Conservation (phyloP, 1,140 invertebrate species). For the Psilanteris sp. region DNA sequence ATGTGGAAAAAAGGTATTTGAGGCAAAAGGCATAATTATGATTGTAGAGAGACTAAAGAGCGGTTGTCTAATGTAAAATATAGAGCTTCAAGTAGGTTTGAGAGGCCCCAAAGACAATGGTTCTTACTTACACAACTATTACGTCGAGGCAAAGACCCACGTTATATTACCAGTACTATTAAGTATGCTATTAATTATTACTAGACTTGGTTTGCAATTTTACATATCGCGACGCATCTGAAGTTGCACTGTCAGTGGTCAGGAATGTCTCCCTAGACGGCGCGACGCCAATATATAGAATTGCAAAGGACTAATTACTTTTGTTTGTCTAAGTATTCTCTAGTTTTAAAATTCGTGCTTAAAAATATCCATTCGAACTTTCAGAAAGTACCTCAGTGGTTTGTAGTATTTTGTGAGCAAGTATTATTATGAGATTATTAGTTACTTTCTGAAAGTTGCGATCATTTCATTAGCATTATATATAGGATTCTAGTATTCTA, state of each 20-base stretch:
- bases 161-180: slow-evolving; percentile 67
- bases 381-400: too few relatives aligned
- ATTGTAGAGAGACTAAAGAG: slow-evolving; percentile 60
- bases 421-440: too few relatives aligned
- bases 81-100: slow-evolving; percentile 49
- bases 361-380: slow-evolving; percentile 35
- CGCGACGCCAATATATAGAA: slow-evolving; percentile 45
- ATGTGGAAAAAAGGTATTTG: slow-evolving; percentile 63
- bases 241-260: too few relatives aligned
- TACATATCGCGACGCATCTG: slow-evolving; percentile 61
- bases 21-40: slow-evolving; percentile 79
- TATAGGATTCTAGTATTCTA: slow-evolving; percentile 29
- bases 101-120: slow-evolving; percentile 53
- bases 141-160: slow-evolving; percentile 72
- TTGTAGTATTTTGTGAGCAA: too few relatives aligned
- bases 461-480: slow-evolving; percentile 11
- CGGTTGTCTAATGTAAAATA: slow-evolving; percentile 44
- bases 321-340: slow-evolving; percentile 61
- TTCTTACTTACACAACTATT: slow-evolving; percentile 76
- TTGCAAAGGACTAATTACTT: slow-evolving; percentile 41
- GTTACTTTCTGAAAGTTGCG: slow-evolving; percentile 56
- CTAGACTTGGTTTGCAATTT: slow-evolving; percentile 68
- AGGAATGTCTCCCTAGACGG: too few relatives aligned
- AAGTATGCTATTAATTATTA: slow-evolving; percentile 51
- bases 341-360: slow-evolving; percentile 65